phyloP scores from a whole-genome alignment of 1,140 invertebrate species.

The Pseudobourletiella spinata region DNA sequence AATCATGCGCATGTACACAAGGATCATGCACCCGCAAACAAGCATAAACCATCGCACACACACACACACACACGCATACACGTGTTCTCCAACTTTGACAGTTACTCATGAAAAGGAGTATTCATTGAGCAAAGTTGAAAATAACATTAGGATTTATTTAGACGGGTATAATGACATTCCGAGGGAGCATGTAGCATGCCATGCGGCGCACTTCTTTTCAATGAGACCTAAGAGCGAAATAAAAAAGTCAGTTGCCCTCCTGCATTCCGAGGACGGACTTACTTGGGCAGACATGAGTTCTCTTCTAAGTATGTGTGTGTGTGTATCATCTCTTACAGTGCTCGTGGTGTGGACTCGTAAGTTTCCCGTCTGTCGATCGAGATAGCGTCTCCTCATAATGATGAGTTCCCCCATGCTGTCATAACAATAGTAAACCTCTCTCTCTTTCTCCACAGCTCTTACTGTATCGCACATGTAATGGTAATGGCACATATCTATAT shows the following conservation, averaged over 20 bases:
- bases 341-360: not conserved
- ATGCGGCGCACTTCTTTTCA: not conserved
- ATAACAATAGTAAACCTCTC: slow-evolving; percentile 17
- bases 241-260: too few species aligned
- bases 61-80: not conserved
- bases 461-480: too few species aligned
- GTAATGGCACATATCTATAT: too few species aligned
- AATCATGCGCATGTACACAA: not conserved
- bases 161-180: not conserved
- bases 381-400: slow-evolving; percentile 12
- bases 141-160: not conserved
- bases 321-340: not conserved
- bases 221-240: too few species aligned
- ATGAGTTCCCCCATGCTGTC: slow-evolving; percentile 20
- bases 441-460: slow-evolving; percentile 7
- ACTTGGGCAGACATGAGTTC: too few species aligned
- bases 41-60: not conserved
- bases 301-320: too few species aligned
- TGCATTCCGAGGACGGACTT: too few species aligned
- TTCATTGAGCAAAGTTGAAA: not conserved
- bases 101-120: not conserved
- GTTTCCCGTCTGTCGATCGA: not conserved
- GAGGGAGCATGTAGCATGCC: not conserved
- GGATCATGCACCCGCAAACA: not conserved
- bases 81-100: not conserved